Evolutionary conservation across 2,797 vertebrate genomes (phyloP), one percentile per base, ranked within the genome.

Genomic region (Schizothorax lantsangensis): DNA sequence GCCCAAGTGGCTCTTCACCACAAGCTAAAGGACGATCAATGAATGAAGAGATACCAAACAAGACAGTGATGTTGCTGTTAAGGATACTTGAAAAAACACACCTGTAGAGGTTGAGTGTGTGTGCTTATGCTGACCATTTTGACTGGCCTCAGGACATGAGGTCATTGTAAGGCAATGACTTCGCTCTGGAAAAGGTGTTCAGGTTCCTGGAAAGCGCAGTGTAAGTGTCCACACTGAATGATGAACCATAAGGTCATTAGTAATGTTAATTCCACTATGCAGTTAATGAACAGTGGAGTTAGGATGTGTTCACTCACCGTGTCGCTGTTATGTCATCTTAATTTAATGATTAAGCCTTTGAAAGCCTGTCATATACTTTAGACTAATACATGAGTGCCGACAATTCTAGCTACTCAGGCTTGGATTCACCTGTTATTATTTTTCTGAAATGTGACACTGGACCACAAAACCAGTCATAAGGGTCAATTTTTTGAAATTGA

Each of bases 301-400:
- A 38, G 73, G 23, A 52, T 45, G 79, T n/a, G 38, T 45, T 72
- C 68, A 75, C 59, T 68, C 36, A 49, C 23, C 26, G 57, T 40
- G 3, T 54, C 47, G 26, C 49, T 19, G 43, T 52, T 54, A 52
- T 49, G 52, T 15, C 7, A 64, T 81, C 40, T 49, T 40, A 12
- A 72, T 49, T 33, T 71, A 77, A 78, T 85, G 33, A 77, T 88
- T 77, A 88, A 81, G 38, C 78, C 45, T 47, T 54, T n/a, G 62
- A 54, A 73, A 82, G 4, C 19, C 68, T 5, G 19, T 23, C 8
- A 19, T 0, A 38, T 69, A 10, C 36, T 68, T n/a, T 19, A 33
- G 26, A 66, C 26, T 66, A 36, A 30, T 7, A 17, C 62, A 64
- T 0, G 62, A 26, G 62, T 64, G 26, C n/a, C 7, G 3, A 59